These are phyloP conservation scores for Leucoptera coffeella DNA, from an alignment of 2,888 invertebrate genomes.

Conservation along the genomic window DNA sequence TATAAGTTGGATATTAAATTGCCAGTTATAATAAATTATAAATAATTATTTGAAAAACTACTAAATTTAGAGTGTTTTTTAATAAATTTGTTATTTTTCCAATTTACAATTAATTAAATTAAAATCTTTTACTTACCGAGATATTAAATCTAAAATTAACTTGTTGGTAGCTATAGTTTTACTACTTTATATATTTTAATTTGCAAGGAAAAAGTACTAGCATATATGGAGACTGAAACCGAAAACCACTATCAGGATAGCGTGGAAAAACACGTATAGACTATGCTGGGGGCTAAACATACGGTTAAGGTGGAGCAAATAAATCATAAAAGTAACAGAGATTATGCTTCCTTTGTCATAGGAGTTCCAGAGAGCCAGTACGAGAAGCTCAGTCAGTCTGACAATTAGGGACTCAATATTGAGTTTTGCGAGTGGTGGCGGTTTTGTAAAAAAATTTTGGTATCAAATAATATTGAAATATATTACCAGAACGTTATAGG, in stretches of 20 bases:
- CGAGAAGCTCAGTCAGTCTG: slow-evolving; percentile 7
- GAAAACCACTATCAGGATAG: slow-evolving; percentile 5
- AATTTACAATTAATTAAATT: too few relatives aligned
- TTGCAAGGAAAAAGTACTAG: slow-evolving; percentile 4
- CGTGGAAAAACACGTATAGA: slow-evolving; percentile 3
- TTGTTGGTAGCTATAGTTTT: too few relatives aligned
- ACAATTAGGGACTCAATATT: slow-evolving; percentile 8
- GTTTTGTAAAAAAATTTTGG: slow-evolving; percentile 8
- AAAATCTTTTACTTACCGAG: too few relatives aligned
- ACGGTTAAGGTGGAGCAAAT: slow-evolving; percentile 8
- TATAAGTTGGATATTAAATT: too few relatives aligned
- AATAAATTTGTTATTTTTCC: too few relatives aligned
- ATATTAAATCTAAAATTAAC: too few relatives aligned
- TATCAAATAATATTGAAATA: slow-evolving; percentile 1
- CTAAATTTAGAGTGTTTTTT: too few relatives aligned
- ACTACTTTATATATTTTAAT: too few relatives aligned
- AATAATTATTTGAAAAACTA: too few relatives aligned
- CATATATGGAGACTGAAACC: slow-evolving; percentile 6
- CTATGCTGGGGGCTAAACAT: slow-evolving; percentile 1
- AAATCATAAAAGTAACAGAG: slow-evolving; percentile 9
- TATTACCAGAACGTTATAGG: too few relatives aligned
- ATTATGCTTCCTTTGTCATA: slow-evolving; percentile 10
- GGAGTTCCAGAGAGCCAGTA: slow-evolving; percentile 8
- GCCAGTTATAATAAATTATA: too few relatives aligned
- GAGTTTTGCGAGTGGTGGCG: slow-evolving; percentile 10